These are phyloP conservation scores for Pogonophryne albipinna DNA, from an alignment of 2,797 vertebrate genomes.

Conservation along the genomic window DNA sequence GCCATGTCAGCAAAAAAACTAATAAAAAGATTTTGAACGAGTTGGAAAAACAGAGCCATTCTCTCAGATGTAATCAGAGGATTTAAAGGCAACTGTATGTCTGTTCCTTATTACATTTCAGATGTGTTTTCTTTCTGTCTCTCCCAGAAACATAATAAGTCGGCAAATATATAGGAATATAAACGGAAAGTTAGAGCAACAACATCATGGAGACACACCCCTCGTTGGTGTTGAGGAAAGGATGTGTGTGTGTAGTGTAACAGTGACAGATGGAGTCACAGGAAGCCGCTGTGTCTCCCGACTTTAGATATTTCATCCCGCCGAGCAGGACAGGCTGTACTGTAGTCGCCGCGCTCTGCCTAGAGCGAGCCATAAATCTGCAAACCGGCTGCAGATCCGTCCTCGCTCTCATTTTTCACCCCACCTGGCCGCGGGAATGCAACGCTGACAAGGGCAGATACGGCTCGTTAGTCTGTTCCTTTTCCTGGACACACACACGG, in stretches of 20 bases:
- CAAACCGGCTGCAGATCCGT: conserved; percentile 53
- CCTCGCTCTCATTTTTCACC: conserved; percentile 63
- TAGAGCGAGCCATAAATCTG: conserved; percentile 60
- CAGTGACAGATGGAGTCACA: conserved; percentile 48
- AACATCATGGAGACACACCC: neutral
- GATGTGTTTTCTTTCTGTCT: neutral
- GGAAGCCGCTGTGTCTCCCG: conserved; percentile 7
- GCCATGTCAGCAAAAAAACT: no score
- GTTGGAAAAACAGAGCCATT: no score
- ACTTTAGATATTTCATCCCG: conserved; percentile 37
- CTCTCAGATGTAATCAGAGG: neutral
- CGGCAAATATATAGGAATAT: neutral
- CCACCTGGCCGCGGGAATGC: conserved; percentile 45
- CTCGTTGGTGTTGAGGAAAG: conserved; percentile 12
- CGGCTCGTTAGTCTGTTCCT: conserved; percentile 31
- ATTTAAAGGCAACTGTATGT: neutral
- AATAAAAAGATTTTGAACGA: no score
- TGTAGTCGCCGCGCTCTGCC: conserved; percentile 21
- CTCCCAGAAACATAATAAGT: neutral
- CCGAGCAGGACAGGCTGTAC: conserved; percentile 32
- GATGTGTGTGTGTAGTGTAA: conserved; percentile 16
- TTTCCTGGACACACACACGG: conserved; percentile 8
- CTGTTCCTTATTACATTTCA: neutral
- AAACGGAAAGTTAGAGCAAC: neutral
- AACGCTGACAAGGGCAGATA: conserved; percentile 37